These are phyloP conservation scores for Drosophila sordidula DNA, from an alignment of 2,888 invertebrate genomes.

Conservation along the genomic window DNA sequence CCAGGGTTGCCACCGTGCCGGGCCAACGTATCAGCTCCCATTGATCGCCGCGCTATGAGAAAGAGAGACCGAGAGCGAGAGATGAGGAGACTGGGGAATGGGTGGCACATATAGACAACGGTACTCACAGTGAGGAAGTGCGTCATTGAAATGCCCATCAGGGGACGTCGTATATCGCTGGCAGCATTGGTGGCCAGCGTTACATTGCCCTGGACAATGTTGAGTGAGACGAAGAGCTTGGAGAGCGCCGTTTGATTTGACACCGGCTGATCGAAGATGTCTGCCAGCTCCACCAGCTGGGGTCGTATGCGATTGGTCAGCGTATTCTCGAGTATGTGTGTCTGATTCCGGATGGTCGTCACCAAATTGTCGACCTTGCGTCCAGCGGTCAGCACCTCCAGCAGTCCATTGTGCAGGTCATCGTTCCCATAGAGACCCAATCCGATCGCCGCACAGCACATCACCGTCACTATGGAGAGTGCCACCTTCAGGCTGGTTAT, in stretches of 20 bases:
- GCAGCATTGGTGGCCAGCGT: slow-evolving; percentile 91
- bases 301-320: slow-evolving; percentile 89
- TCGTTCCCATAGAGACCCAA: slow-evolving; percentile 97
- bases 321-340: slow-evolving; percentile 91
- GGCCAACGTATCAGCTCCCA: slow-evolving; percentile 94
- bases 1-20: slow-evolving; percentile 94
- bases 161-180: slow-evolving; percentile 90
- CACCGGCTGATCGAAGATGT: slow-evolving; percentile 91
- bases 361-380: slow-evolving; percentile 93
- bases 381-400: slow-evolving; percentile 92
- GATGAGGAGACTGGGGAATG: background rate
- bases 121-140: slow-evolving; percentile 85
- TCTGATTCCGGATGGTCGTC: slow-evolving; percentile 92
- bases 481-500: slow-evolving; percentile 94
- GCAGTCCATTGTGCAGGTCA: slow-evolving; percentile 95
- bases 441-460: slow-evolving; percentile 96
- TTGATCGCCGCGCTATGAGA: slow-evolving; percentile 88
- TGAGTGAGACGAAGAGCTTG: slow-evolving; percentile 89
- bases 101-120: background rate
- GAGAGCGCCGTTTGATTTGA: slow-evolving; percentile 92
- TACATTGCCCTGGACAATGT: slow-evolving; percentile 90
- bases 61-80: background rate
- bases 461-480: slow-evolving; percentile 92
- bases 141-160: slow-evolving; percentile 90
- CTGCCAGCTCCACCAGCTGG: slow-evolving; percentile 90